phyloP scores from a whole-genome alignment of 1,140 invertebrate genomes.

The Coboldia fuscipes region DNA sequence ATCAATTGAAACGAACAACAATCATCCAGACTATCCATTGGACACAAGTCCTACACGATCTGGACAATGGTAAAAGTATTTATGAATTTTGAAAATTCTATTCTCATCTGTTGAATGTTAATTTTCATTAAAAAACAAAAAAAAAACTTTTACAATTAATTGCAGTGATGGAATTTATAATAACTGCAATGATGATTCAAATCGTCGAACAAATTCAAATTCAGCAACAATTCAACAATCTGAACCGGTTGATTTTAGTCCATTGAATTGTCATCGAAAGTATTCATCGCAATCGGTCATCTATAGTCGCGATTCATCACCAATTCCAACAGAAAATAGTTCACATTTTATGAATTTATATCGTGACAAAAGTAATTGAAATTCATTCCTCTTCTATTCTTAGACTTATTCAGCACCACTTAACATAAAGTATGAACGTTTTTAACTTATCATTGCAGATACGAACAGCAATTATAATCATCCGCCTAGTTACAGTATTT shows the following conservation, averaged over 20 bases:
- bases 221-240: slow-evolving; percentile 24
- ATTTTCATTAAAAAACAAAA: too few species aligned
- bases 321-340: slow-evolving; percentile 54
- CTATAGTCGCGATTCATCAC: slow-evolving; percentile 60
- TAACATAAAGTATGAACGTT: slow-evolving; percentile 1
- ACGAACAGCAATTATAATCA: slow-evolving; percentile 55
- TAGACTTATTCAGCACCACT: too few species aligned
- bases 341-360: slow-evolving; percentile 70
- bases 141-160: too few species aligned
- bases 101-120: too few species aligned
- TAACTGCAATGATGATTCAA: too few species aligned
- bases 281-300: slow-evolving; percentile 8
- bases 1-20: too few species aligned
- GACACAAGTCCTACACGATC: too few species aligned
- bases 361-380: slow-evolving; percentile 54
- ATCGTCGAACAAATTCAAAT: too few species aligned
- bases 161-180: too few species aligned
- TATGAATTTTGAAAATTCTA: too few species aligned
- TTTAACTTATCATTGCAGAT: background rate
- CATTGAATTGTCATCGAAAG: slow-evolving; percentile 23
- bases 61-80: too few species aligned
- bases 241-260: slow-evolving; percentile 39
- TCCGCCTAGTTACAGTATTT: slow-evolving; percentile 62
- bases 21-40: too few species aligned
- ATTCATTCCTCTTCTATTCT: background rate